Conservation (phyloP, 2,113 vertebrate species). For the Apteryx mantelli region DNA sequence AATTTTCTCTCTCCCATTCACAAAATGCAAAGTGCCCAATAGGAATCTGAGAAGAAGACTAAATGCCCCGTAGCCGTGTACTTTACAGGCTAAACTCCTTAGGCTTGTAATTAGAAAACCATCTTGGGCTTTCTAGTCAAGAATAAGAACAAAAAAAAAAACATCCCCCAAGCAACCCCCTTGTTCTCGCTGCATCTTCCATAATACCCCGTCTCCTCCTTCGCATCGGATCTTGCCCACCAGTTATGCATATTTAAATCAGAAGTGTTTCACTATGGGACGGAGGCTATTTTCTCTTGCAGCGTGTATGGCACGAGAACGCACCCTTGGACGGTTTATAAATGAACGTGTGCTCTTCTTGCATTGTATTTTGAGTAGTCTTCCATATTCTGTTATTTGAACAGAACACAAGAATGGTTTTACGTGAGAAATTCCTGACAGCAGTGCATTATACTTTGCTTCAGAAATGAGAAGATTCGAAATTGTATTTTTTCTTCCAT, state of each 20-base stretch:
- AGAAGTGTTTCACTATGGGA: background rate
- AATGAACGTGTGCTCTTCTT: background rate
- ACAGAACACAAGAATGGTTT: background rate
- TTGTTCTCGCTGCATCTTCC: background rate
- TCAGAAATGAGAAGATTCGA: background rate
- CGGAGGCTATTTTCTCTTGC: background rate
- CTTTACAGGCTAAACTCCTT: background rate
- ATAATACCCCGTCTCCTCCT: background rate
- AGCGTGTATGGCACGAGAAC: background rate
- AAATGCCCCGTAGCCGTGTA: accelerated
- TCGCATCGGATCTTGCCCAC: background rate
- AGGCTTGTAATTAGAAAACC: background rate
- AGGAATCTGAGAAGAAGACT: background rate
- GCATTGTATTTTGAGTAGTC: background rate
- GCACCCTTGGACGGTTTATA: background rate
- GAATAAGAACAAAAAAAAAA: background rate
- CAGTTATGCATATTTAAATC: background rate
- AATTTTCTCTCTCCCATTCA: background rate
- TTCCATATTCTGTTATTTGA: background rate
- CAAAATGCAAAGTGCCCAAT: background rate
- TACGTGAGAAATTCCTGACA: background rate
- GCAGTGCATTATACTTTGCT: background rate
- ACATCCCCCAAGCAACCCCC: no score
- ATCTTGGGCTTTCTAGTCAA: background rate
- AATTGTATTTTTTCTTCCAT: background rate